Percentiles rank a stretch among this genome's conserved stretches.
These are phyloP conservation scores for Gambelia wislizenii DNA, from an alignment of 2,797 vertebrate genomes.

Conservation along the genomic window DNA sequence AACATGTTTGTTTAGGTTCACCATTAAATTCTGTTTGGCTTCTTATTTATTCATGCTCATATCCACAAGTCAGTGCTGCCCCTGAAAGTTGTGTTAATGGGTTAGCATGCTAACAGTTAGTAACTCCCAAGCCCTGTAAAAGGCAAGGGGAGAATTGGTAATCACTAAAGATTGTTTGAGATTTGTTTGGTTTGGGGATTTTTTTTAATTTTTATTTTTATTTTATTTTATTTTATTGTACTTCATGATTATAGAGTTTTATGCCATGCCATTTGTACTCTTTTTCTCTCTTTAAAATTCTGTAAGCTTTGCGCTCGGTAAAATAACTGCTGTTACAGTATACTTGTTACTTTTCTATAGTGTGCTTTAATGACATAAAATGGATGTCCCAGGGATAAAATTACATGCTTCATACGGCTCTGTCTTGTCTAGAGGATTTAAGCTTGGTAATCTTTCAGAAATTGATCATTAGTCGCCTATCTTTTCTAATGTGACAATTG, in stretches of 20 bases:
- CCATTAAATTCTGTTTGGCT: conserved; percentile 60
- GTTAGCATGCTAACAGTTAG: conserved; percentile 39
- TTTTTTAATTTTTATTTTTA: background rate
- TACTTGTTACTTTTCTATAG: conserved; percentile 69
- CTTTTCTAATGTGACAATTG: conserved; percentile 64
- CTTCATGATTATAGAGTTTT: conserved; percentile 43
- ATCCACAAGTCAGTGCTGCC: conserved; percentile 45
- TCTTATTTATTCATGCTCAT: conserved; percentile 56
- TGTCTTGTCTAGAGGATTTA: conserved; percentile 69
- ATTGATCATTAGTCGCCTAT: conserved; percentile 68
- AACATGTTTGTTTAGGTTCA: conserved; percentile 41
- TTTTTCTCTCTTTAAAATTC: conserved; percentile 58
- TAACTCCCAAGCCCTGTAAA: conserved; percentile 35
- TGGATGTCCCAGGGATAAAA: conserved; percentile 73
- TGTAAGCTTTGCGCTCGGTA: conserved; percentile 49
- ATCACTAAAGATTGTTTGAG: conserved; percentile 49
- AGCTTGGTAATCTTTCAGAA: conserved; percentile 69
- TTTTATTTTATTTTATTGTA: too few species aligned
- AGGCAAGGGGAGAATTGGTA: background rate
- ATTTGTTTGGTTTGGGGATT: conserved; percentile 22
- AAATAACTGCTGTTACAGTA: conserved; percentile 61
- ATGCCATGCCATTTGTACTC: conserved; percentile 44
- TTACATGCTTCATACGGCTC: conserved; percentile 54
- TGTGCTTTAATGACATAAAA: conserved; percentile 75
- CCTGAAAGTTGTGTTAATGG: conserved; percentile 51